Percentiles rank a stretch among this genome's conserved stretches.
Evolutionary conservation across 2,113 vertebrate genomes (phyloP).

Genomic region (Dascyllus trimaculatus): DNA sequence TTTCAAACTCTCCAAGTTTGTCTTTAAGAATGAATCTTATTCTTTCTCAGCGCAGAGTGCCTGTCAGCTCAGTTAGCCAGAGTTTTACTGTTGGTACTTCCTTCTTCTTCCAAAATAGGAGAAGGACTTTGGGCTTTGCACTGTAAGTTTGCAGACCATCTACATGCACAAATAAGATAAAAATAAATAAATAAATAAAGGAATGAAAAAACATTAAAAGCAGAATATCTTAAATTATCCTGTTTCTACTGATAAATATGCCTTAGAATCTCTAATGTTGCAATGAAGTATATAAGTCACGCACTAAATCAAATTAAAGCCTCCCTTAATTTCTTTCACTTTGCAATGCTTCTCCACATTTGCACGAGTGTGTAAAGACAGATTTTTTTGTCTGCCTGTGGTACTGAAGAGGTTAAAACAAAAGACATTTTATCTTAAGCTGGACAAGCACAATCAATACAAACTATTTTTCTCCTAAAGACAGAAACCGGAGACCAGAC

Average conservation of each 20-base stretch:
- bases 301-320: background rate
- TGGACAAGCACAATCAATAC: conserved; percentile 41
- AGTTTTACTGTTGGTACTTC: too few species aligned
- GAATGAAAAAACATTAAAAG: too few species aligned
- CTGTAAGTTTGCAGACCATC: too few species aligned
- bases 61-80: too few species aligned
- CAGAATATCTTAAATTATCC: too few species aligned
- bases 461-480: conserved; percentile 42
- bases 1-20: too few species aligned
- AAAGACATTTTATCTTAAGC: conserved; percentile 16
- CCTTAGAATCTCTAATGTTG: background rate
- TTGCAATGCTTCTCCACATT: background rate
- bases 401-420: conserved; percentile 14
- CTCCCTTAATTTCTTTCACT: background rate
- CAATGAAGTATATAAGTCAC: background rate
- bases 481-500: conserved; percentile 56
- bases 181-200: too few species aligned
- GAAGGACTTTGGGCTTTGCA: too few species aligned
- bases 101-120: too few species aligned
- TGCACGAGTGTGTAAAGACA: background rate
- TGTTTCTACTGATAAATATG: background rate
- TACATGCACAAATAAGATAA: too few species aligned
- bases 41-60: too few species aligned
- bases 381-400: background rate
- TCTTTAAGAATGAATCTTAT: too few species aligned